phyloP scores from a whole-genome alignment of 2,113 vertebrate species.

The Delphinapterus leucas region DNA sequence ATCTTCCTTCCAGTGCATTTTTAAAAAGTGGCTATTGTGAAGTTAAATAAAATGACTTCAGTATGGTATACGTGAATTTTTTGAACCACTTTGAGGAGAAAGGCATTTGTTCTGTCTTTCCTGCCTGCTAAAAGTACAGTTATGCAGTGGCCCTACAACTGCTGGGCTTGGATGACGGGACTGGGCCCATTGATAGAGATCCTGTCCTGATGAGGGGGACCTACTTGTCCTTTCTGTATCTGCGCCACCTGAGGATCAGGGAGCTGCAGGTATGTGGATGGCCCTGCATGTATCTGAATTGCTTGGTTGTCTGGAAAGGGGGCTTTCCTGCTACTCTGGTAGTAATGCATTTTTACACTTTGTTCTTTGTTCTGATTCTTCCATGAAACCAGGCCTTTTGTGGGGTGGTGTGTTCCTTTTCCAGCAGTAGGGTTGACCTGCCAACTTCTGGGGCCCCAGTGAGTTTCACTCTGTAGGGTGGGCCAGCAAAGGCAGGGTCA shows the following conservation, averaged over 20 bases:
- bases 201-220: slow-evolving; percentile 68
- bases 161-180: slow-evolving; percentile 72
- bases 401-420: not conserved
- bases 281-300: not conserved
- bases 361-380: not conserved
- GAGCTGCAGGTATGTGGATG: slow-evolving; percentile 80
- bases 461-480: not conserved
- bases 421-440: not conserved
- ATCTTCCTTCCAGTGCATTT: not conserved
- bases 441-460: no score
- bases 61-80: slow-evolving; percentile 6
- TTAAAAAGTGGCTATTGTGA: slow-evolving; percentile 31
- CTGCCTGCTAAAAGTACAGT: slow-evolving; percentile 63
- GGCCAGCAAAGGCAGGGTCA: not conserved
- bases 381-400: not conserved
- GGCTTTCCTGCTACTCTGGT: not conserved
- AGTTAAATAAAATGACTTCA: not conserved
- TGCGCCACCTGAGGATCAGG: slow-evolving; percentile 79
- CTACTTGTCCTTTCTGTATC: slow-evolving; percentile 82
- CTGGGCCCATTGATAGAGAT: slow-evolving; percentile 50
- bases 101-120: slow-evolving; percentile 29
- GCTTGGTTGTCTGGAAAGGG: not conserved
- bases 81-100: slow-evolving; percentile 26
- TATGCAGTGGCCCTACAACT: slow-evolving; percentile 67
- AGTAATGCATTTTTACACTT: not conserved